A percentile compares a stretch with the other conserved stretches of the same genome.
Evolutionary conservation across 2,888 invertebrate species (phyloP).

Genomic region (Strigamia transsilvanica): DNA sequence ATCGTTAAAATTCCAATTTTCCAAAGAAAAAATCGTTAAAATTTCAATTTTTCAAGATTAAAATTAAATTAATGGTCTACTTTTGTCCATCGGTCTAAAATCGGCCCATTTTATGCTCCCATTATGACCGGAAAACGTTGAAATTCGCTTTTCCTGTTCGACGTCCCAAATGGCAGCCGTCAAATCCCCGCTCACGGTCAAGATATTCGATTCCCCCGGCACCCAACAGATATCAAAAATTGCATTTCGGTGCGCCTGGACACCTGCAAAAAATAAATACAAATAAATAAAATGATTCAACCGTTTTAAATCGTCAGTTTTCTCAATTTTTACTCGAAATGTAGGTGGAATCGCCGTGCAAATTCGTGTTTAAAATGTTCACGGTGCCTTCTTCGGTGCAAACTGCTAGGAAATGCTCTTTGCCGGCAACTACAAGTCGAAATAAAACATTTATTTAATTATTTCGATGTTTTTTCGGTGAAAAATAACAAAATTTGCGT

Average conservation of each 20-base stretch:
- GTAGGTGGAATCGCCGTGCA: too few species aligned
- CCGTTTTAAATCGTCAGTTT: too few species aligned
- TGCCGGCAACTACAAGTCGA: too few species aligned
- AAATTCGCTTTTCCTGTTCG: conserved; percentile 61
- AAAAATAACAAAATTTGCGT: too few species aligned
- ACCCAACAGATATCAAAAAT: conserved; percentile 91
- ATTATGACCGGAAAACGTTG: conserved; percentile 76
- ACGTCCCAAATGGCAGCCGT: conserved; percentile 83
- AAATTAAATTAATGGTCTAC: conserved; percentile 60
- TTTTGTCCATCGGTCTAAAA: conserved; percentile 73
- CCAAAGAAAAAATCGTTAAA: conserved; percentile 54
- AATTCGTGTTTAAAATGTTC: too few species aligned
- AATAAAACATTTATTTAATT: too few species aligned
- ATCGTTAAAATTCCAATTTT: conserved; percentile 56
- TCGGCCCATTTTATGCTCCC: conserved; percentile 84
- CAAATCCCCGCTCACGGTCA: conserved; percentile 87
- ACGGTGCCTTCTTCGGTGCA: too few species aligned
- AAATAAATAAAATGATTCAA: conserved; percentile 55
- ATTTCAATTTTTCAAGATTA: conserved; percentile 59
- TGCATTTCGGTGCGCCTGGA: conserved; percentile 79
- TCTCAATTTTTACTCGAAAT: too few species aligned
- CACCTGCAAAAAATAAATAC: conserved; percentile 53
- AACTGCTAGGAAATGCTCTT: too few species aligned
- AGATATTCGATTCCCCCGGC: conserved; percentile 75
- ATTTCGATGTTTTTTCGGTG: too few species aligned